phyloP scores from a whole-genome alignment of 2,888 invertebrate species.

The Encarsia formosa region DNA sequence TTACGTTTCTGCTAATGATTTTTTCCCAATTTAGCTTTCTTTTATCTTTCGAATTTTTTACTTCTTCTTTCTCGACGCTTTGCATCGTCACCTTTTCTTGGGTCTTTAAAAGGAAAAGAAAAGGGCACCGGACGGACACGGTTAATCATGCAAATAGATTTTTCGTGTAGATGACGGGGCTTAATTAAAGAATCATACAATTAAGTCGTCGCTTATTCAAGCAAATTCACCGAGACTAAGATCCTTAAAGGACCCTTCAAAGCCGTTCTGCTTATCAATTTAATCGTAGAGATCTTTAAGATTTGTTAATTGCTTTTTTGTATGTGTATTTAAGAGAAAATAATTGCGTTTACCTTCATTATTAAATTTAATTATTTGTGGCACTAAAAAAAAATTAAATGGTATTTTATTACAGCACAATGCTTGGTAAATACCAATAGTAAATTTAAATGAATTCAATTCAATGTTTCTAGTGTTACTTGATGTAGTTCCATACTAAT shows the following conservation, averaged over 20 bases:
- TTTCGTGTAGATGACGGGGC: constrained; percentile 17
- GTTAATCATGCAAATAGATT: constrained; percentile 28
- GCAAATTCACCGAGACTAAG: constrained; percentile 5
- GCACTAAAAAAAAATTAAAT: too few species aligned
- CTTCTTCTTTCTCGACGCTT: constrained; percentile 5
- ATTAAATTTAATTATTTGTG: too few species aligned
- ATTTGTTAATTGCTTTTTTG: constrained; percentile 24
- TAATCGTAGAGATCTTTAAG: constrained; percentile 20
- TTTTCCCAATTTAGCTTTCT: neutral
- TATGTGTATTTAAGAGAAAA: too few species aligned
- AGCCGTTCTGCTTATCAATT: constrained; percentile 23
- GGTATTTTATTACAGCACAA: too few species aligned
- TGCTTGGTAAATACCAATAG: too few species aligned
- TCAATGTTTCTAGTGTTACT: too few species aligned
- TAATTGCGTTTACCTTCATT: too few species aligned
- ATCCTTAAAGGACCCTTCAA: constrained; percentile 9
- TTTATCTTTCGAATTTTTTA: constrained; percentile 3
- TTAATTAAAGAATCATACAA: constrained; percentile 27
- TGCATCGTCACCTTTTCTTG: constrained; percentile 18
- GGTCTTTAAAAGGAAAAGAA: neutral
- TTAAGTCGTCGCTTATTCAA: constrained; percentile 20
- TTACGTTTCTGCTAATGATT: neutral
- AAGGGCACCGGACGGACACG: neutral
- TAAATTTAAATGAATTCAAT: too few species aligned
- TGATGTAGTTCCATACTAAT: too few species aligned